phyloP scores from a whole-genome alignment of 2,797 vertebrate genomes.

The Ptychobarbus kaznakovi region DNA sequence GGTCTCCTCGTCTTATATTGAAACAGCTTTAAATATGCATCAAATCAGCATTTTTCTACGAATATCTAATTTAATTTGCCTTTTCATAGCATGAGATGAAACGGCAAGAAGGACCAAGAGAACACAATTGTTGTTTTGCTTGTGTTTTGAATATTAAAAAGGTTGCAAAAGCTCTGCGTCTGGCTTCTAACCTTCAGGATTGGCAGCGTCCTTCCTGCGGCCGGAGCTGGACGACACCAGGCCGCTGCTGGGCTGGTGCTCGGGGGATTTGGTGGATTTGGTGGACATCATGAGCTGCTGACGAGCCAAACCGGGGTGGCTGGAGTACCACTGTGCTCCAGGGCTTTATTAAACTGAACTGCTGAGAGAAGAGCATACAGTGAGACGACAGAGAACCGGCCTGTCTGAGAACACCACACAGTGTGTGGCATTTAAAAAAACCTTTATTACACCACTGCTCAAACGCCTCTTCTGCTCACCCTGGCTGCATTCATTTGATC shows the following conservation, averaged over 20 bases:
- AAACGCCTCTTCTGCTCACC: background rate
- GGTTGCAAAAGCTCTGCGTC: background rate
- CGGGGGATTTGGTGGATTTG: slow-evolving; percentile 93
- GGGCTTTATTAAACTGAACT: slow-evolving; percentile 92
- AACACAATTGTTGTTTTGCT: background rate
- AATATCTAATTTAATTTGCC: background rate
- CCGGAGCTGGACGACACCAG: slow-evolving; percentile 88
- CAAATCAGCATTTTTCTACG: background rate
- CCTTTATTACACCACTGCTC: background rate
- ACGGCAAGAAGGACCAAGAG: slow-evolving; percentile 2
- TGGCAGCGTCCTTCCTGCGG: slow-evolving; percentile 90
- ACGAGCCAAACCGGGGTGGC: slow-evolving; percentile 84
- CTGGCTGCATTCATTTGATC: background rate
- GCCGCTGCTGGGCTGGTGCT: slow-evolving; percentile 91
- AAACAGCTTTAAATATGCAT: background rate
- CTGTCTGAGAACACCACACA: background rate
- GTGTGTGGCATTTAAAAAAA: background rate
- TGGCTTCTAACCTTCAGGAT: slow-evolving; percentile 86
- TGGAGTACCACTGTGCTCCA: slow-evolving; percentile 83
- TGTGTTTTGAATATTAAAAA: background rate
- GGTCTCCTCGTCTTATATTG: background rate
- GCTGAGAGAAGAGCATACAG: slow-evolving; percentile 69
- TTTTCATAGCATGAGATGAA: slow-evolving; percentile 9
- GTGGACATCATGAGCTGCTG: slow-evolving; percentile 97
- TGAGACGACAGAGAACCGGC: background rate